Evolutionary conservation across 1,140 invertebrate species (phyloP).

Genomic region (Lithobius niger): DNA sequence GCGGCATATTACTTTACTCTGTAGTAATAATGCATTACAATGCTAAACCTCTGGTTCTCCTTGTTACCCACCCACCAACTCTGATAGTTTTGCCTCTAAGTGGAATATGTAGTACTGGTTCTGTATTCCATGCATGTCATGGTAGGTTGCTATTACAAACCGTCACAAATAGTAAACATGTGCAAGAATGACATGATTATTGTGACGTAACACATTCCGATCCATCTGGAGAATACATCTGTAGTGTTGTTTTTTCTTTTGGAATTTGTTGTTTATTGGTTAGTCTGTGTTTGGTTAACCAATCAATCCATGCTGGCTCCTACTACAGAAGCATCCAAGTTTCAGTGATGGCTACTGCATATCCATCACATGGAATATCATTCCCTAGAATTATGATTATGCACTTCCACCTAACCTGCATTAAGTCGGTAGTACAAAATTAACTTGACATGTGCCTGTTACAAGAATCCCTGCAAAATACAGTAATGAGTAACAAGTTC

Average conservation of each 20-base stretch:
- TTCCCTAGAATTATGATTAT: too few species aligned
- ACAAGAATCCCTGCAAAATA: neutral
- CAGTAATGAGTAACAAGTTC: too few species aligned
- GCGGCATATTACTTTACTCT: too few species aligned
- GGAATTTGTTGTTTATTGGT: neutral
- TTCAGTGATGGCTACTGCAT: neutral
- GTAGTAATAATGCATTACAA: too few species aligned
- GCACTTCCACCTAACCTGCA: neutral
- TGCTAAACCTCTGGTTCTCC: too few species aligned
- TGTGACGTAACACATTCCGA: neutral
- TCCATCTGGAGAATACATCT: neutral
- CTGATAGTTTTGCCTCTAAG: too few species aligned
- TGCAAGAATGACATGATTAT: neutral
- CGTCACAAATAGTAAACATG: neutral
- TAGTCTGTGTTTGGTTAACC: neutral
- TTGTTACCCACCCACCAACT: too few species aligned
- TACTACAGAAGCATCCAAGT: neutral
- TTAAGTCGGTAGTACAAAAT: neutral
- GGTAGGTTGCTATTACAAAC: neutral
- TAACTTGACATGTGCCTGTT: neutral
- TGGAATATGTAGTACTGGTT: too few species aligned
- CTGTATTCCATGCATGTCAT: neutral
- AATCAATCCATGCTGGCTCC: neutral
- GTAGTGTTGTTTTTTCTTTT: neutral
- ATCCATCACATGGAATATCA: neutral